Percentiles rank a stretch among this genome's conserved stretches.
phyloP scores from a whole-genome alignment of 2,113 vertebrate species.

The Elachura formosa region DNA sequence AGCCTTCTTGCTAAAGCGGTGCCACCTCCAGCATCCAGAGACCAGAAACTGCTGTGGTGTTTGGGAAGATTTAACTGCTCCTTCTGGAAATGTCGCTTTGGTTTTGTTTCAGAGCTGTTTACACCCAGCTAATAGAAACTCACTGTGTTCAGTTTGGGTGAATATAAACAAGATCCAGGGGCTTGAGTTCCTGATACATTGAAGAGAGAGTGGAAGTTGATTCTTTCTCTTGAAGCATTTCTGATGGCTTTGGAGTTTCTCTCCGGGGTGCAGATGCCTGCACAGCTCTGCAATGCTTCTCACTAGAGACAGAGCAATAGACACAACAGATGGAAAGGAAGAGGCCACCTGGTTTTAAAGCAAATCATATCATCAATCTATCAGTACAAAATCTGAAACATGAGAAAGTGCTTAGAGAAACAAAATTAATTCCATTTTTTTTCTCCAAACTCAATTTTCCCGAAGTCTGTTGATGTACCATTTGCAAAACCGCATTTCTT shows the following conservation, averaged over 20 bases:
- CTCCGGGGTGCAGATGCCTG: slow-evolving; percentile 49
- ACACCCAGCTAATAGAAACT: neutral
- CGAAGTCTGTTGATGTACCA: neutral
- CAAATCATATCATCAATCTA: slow-evolving; percentile 52
- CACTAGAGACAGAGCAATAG: slow-evolving; percentile 64
- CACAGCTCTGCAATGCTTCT: slow-evolving; percentile 59
- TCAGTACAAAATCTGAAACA: slow-evolving; percentile 52
- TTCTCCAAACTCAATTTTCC: neutral
- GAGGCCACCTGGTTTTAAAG: slow-evolving; percentile 61
- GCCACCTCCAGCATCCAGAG: neutral
- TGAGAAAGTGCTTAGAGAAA: slow-evolving; percentile 29
- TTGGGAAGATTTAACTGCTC: neutral
- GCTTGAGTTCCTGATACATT: neutral
- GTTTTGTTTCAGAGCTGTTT: neutral
- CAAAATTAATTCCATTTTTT: slow-evolving; percentile 13
- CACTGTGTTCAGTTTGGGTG: neutral
- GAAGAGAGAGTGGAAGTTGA: neutral
- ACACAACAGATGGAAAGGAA: slow-evolving; percentile 61
- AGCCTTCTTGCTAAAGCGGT: neutral
- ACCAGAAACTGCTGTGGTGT: neutral
- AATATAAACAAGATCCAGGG: neutral
- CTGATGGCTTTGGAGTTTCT: neutral
- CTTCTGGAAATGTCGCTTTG: neutral
- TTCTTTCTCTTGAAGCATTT: neutral
- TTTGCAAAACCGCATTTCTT: slow-evolving; percentile 26